Evolutionary conservation across 1,140 invertebrate genomes (phyloP).

Genomic region (Lycorma delicatula): DNA sequence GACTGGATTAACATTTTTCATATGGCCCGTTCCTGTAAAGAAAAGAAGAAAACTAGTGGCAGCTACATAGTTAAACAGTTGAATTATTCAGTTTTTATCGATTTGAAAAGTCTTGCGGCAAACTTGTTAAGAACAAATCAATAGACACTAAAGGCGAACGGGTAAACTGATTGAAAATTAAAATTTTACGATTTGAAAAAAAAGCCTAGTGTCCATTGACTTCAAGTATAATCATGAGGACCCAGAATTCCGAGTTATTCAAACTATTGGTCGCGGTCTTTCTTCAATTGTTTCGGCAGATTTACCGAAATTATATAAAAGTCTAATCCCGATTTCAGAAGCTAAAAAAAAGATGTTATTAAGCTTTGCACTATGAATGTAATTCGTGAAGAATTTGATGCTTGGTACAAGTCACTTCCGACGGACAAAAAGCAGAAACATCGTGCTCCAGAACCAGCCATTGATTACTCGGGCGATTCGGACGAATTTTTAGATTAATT

Average conservation of each 20-base stretch:
- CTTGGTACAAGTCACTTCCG: conserved; percentile 10
- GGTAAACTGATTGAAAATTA: conserved; percentile 7
- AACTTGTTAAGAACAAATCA: not conserved
- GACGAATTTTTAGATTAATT: not conserved
- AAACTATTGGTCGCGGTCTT: conserved; percentile 9
- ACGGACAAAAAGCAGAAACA: conserved; percentile 2
- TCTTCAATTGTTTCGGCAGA: not conserved
- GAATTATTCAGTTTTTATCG: conserved; percentile 12
- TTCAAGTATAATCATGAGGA: not conserved
- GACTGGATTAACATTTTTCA: conserved; percentile 10
- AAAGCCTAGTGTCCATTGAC: not conserved
- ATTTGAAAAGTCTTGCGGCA: not conserved
- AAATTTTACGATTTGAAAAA: conserved; percentile 1
- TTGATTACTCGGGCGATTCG: conserved; percentile 2
- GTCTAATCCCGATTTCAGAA: not conserved
- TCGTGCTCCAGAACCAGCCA: conserved; percentile 7
- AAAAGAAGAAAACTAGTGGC: not conserved
- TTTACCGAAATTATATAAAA: conserved; percentile 1
- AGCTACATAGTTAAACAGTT: conserved; percentile 1
- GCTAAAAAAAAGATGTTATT: conserved; percentile 9
- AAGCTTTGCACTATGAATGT: not conserved
- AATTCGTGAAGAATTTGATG: conserved; percentile 2
- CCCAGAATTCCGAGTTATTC: conserved; percentile 6
- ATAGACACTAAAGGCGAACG: not conserved
- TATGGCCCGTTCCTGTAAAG: not conserved